Evolutionary conservation across 2,797 vertebrate genomes (phyloP), one percentile per base, ranked within the genome.

Genomic region (Gouania willdenowi): DNA sequence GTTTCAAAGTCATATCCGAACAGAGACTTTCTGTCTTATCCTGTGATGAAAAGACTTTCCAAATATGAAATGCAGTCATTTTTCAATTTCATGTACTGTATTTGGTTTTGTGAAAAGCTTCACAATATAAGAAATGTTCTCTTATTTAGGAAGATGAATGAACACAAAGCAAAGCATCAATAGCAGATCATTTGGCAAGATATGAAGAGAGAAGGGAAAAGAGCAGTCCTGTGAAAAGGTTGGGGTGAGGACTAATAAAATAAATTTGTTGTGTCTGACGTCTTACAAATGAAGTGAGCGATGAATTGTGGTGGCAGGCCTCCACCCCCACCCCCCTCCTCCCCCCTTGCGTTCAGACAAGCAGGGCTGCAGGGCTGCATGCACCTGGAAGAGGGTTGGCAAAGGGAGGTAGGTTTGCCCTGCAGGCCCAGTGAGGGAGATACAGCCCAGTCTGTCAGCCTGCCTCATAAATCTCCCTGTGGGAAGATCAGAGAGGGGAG

Each of bases 331-430:
- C n/a, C 6, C 27, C 5, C 9, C 5, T 1, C 19, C 16, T 1
- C 6, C 8, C 15, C 17, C 40, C 24, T 14, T 28, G 25, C 48
- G 13, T 71, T 65, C 25, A 59, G 73, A 68, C 5, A 28, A 61
- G 56, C 26, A 56, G 55, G 31, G 75, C 79, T 73, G 48, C 62
- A 63, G 76, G 75, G 79, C 74, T 54, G 43, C 33, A 33, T 76
- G 79, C 88, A 90, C 87, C 88, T 89, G 89, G 88, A 79, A 73
- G 43, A 78, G 49, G 60, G 58, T 30, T 72, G 71, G 66, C 49
- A 54, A n/a, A 60, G 60, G 62, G 57, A 57, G 54, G 45, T n/a
- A 40, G 61, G 40, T 26, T 69, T 6, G 70, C 77, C 69, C 60
- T 56, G n/a, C n/a, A n/a, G 55, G 75, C 82, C 76, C 46, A 11